These are phyloP conservation scores for Polydrusus pterygomalis DNA, from an alignment of 2,888 invertebrate genomes.

Conservation along the genomic window DNA sequence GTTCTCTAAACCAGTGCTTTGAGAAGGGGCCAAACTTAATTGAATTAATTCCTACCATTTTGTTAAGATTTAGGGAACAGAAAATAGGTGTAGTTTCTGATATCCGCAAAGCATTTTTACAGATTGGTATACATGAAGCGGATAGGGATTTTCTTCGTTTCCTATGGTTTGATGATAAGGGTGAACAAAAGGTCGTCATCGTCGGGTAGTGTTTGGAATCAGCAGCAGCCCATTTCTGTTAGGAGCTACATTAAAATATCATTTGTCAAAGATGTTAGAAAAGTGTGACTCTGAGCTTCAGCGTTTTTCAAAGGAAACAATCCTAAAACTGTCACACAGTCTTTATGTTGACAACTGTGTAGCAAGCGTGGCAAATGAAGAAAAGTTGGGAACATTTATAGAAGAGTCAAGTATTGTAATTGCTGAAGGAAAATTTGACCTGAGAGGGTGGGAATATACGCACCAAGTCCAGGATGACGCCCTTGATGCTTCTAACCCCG, in stretches of 20 bases:
- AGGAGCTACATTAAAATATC: constrained; percentile 25
- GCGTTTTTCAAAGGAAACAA: background rate
- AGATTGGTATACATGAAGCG: constrained; percentile 57
- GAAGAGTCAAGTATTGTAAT: constrained; percentile 7
- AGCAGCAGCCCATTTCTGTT: too few species aligned
- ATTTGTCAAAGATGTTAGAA: too few species aligned
- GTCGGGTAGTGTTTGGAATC: constrained; percentile 47
- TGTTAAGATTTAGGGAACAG: too few species aligned
- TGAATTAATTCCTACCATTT: too few species aligned
- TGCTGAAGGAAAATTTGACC: constrained; percentile 21
- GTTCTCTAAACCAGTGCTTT: too few species aligned
- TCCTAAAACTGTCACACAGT: too few species aligned
- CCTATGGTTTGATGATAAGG: constrained; percentile 42
- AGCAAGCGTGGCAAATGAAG: too few species aligned
- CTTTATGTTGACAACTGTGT: too few species aligned
- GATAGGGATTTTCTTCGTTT: constrained; percentile 59
- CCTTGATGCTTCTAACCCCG: background rate
- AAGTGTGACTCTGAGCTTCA: too few species aligned
- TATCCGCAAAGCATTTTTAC: constrained; percentile 64
- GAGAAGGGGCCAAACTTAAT: too few species aligned
- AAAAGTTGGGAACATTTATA: too few species aligned
- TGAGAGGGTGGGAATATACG: constrained; percentile 33
- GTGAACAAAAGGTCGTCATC: constrained; percentile 40
- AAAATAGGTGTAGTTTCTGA: constrained; percentile 51
- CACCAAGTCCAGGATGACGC: background rate